phyloP scores from a whole-genome alignment of 2,797 vertebrate species.

The Danio aesculapii region DNA sequence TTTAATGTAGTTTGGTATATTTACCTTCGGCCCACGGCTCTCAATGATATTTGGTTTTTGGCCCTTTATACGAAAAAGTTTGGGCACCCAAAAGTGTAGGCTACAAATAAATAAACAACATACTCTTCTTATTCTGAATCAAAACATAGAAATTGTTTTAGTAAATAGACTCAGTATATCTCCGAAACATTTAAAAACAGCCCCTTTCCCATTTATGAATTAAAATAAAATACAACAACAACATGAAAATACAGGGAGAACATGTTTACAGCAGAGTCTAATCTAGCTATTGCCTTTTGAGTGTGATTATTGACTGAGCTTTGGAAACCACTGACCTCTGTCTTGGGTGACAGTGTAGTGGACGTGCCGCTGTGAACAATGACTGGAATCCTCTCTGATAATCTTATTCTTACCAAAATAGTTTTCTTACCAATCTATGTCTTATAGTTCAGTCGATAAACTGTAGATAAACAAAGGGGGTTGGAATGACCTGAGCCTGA shows the following conservation, averaged over 20 bases:
- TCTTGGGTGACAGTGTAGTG: conserved; percentile 6
- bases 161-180: not conserved
- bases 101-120: no score
- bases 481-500: no score
- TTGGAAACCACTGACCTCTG: conserved; percentile 25
- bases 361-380: conserved; percentile 30
- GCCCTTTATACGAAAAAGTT: no score
- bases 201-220: not conserved
- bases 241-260: not conserved
- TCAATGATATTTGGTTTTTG: no score
- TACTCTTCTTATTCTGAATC: no score
- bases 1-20: no score
- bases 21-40: no score
- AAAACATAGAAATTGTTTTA: not conserved
- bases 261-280: not conserved
- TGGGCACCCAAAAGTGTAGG: not conserved
- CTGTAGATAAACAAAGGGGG: no score
- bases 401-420: not conserved
- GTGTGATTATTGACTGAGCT: conserved; percentile 22
- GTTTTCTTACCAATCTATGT: not conserved
- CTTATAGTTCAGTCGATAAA: not conserved
- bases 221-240: not conserved
- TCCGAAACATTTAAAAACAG: not conserved
- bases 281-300: conserved; percentile 14
- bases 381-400: conserved; percentile 21